phyloP scores from a whole-genome alignment of 1,140 invertebrate species.

The Lepidurus apus region DNA sequence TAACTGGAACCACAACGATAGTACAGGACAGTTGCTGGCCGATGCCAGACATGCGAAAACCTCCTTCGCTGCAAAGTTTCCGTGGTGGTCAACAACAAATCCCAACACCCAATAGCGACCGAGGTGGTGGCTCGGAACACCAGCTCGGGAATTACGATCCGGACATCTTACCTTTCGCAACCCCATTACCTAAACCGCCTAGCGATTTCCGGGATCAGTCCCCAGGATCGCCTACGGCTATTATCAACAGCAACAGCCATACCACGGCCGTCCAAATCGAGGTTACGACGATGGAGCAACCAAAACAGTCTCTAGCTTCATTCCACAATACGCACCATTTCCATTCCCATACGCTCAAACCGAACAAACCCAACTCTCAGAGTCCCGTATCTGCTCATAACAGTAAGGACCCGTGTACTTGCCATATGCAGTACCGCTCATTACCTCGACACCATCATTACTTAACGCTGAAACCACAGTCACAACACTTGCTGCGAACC shows the following conservation, averaged over 20 bases:
- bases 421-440: background rate
- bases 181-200: background rate
- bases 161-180: background rate
- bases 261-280: background rate
- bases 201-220: slow-evolving; percentile 12
- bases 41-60: background rate
- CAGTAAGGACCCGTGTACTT: background rate
- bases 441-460: background rate
- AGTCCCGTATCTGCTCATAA: background rate
- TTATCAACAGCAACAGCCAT: background rate
- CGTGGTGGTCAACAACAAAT: background rate
- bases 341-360: background rate
- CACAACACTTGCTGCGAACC: background rate
- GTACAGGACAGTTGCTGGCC: background rate
- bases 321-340: background rate
- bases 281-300: background rate
- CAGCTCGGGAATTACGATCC: background rate
- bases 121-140: background rate
- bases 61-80: background rate
- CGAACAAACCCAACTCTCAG: background rate
- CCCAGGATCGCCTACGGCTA: background rate
- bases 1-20: background rate
- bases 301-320: background rate
- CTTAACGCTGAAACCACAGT: background rate
- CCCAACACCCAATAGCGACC: background rate